phyloP scores from a whole-genome alignment of 2,113 vertebrate genomes.

The Globicephala melas region DNA sequence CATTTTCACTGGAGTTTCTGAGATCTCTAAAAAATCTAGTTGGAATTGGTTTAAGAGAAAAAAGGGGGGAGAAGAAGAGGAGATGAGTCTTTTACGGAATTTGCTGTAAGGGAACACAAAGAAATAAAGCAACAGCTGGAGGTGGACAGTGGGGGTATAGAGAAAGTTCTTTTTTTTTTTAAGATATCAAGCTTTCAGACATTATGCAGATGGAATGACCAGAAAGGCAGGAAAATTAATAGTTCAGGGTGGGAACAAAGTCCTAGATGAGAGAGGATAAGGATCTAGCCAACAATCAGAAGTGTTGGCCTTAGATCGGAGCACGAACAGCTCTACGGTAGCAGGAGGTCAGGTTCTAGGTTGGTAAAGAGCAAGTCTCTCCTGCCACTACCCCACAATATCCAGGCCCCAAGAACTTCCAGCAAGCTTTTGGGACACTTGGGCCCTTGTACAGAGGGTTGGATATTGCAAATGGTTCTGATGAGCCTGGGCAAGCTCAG shows the following conservation, averaged over 20 bases:
- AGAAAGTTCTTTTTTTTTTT: neutral
- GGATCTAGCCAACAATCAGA: neutral
- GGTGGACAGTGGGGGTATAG: neutral
- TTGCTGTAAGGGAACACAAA: neutral
- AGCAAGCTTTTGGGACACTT: neutral
- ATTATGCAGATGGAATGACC: neutral
- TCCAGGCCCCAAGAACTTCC: neutral
- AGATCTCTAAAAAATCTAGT: neutral
- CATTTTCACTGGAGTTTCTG: neutral
- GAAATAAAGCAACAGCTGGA: neutral
- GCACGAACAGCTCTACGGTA: neutral
- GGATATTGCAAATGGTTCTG: neutral
- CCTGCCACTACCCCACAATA: neutral
- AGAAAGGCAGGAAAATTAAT: neutral
- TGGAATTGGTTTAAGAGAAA: neutral
- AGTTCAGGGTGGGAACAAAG: neutral
- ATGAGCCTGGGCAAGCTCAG: neutral
- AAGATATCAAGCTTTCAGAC: neutral
- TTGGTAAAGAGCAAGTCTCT: neutral
- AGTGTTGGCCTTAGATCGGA: neutral
- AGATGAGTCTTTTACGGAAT: neutral
- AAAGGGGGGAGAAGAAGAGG: neutral
- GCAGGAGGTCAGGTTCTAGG: neutral
- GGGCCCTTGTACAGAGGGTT: neutral
- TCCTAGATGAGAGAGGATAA: neutral